These are phyloP conservation scores for Eudasyphora cyanicolor DNA, from an alignment of 2,888 invertebrate genomes.

Conservation along the genomic window DNA sequence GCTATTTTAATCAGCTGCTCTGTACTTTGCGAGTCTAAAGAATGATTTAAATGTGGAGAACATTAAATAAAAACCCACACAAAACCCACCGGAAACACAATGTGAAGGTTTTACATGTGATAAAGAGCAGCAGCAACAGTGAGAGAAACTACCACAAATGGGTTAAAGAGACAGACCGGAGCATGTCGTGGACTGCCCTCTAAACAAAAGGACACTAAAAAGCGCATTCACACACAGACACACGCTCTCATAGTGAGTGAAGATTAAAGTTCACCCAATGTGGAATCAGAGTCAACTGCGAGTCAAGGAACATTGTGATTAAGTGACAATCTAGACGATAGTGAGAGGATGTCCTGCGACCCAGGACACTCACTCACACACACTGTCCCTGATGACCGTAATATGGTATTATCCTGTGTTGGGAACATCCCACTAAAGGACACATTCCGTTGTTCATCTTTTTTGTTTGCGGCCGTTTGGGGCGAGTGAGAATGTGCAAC, in stretches of 20 bases:
- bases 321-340: conserved; percentile 49
- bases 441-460: background rate
- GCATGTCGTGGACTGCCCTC: conserved; percentile 31
- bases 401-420: conserved; percentile 50
- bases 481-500: conserved; percentile 4
- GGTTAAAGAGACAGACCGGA: conserved; percentile 42
- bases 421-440: background rate
- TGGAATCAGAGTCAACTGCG: conserved; percentile 29
- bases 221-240: background rate
- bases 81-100: background rate
- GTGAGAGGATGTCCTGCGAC: conserved; percentile 36
- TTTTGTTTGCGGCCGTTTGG: background rate
- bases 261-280: conserved; percentile 43
- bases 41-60: conserved; percentile 4
- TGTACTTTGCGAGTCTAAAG: background rate
- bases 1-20: background rate
- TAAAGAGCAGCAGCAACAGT: background rate
- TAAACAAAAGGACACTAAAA: conserved; percentile 13
- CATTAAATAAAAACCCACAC: background rate
- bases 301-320: conserved; percentile 53
- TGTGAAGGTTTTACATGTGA: background rate
- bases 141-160: conserved; percentile 1
- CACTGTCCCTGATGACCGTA: conserved; percentile 43
- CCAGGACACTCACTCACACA: conserved; percentile 26
- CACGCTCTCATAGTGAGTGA: too few relatives aligned